phyloP scores from a whole-genome alignment of 2,797 vertebrate species.

The Platalea minor region DNA sequence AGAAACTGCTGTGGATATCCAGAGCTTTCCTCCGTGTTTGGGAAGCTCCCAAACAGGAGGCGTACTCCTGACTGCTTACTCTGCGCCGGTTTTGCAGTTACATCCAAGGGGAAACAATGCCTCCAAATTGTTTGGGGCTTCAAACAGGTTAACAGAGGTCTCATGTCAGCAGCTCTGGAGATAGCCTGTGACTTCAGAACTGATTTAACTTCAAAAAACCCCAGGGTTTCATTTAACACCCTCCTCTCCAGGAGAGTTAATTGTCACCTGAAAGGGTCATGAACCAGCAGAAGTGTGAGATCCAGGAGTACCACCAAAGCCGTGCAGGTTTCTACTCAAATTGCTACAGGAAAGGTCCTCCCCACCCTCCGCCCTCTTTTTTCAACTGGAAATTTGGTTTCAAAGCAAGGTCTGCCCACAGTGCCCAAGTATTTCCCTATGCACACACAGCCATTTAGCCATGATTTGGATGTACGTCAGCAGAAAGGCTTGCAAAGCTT shows the following conservation, averaged over 20 bases:
- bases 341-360: background rate
- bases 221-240: background rate
- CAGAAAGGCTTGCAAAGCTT: background rate
- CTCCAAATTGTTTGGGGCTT: background rate
- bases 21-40: background rate
- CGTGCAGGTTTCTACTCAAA: background rate
- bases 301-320: background rate
- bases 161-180: conserved; percentile 21
- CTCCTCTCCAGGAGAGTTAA: background rate
- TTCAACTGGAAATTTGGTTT: background rate
- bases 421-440: background rate
- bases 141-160: conserved; percentile 9
- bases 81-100: background rate
- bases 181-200: background rate
- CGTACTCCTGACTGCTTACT: background rate
- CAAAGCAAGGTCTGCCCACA: background rate
- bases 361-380: background rate
- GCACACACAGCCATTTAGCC: background rate
- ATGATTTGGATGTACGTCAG: background rate
- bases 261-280: background rate
- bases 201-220: background rate
- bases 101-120: conserved; percentile 3
- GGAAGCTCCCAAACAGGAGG: background rate
- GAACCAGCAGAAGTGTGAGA: background rate
- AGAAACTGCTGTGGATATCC: background rate